Base-by-base conservation (phyloP, 2,888 invertebrate genomes). In the Chirona hameri region DNA sequence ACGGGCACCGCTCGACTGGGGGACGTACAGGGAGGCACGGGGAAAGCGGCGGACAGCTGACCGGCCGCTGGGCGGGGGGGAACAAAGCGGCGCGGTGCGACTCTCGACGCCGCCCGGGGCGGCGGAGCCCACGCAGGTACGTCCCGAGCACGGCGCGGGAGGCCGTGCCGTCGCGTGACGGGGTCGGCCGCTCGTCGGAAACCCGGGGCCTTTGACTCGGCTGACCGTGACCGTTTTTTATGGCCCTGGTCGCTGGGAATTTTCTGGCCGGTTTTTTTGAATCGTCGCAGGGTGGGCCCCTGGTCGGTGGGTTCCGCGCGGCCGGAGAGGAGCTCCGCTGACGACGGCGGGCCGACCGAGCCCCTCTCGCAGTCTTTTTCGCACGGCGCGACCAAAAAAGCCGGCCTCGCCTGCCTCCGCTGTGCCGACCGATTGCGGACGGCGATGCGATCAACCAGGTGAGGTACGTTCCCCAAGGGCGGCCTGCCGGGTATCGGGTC, bases 171-270 rank as follows among this genome's bases (percentile, higher is more conserved):
- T 24, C 24, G 60, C 60, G 24, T 18, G 60, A 14, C 60, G 24
- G 24, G 24, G 39, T 15, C 60, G 18, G 60, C 60, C 24, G 24
- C 60, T 14, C 60, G 24, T 24, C 60, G 24, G 60, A 39, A 39
- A 39, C 52, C 69, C n/a, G 72, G 18, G n/a, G n/a, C n/a, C 72
- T 31, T 72, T 72, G 72, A 29, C n/a, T 18, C 10, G 31, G 15
- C 72, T n/a, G 31, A 24, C 52, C 52, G 39, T 31, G 72, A 5
- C 72, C 72, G 39, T 72, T 72, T 72, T 72, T 72, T 72, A 72
- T 39, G 15, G 39, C 29, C 7, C 1, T 7, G 12, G 72, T 39
- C 72, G 72, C n/a, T 39, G 72, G 21, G 31, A 72, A 69, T 4
- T 52, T 52, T 4, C 27, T 12, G 27, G 27, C 12, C 12, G 12